A percentile compares a stretch with the other conserved stretches of the same genome.
Evolutionary conservation across 2,113 vertebrate genomes (phyloP).

Genomic region (Rousettus leschenaultii): DNA sequence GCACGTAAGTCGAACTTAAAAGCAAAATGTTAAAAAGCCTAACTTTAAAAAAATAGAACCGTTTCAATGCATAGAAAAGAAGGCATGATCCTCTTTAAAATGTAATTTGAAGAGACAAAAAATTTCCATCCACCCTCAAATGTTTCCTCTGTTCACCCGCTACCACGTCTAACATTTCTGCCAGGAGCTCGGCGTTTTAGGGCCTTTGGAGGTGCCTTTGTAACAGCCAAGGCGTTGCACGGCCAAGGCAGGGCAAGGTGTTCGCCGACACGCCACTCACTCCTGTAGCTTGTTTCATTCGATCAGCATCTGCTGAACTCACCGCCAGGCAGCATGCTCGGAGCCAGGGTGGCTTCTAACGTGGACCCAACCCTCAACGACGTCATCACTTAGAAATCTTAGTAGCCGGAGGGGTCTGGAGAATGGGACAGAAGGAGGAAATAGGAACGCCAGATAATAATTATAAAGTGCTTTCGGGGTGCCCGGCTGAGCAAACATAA

Average conservation of each 20-base stretch:
- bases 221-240: not conserved
- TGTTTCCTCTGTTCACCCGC: not conserved
- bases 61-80: not conserved
- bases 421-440: not conserved
- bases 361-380: not conserved
- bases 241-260: not conserved
- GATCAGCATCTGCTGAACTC: not conserved
- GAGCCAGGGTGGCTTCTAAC: not conserved
- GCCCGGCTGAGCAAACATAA: not conserved
- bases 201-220: not conserved
- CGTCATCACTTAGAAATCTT: not conserved
- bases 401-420: not conserved
- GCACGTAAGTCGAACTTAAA: not conserved
- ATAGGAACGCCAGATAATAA: not conserved
- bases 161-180: not conserved
- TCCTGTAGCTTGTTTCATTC: not conserved
- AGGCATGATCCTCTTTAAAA: not conserved
- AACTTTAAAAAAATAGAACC: not conserved
- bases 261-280: not conserved
- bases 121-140: not conserved
- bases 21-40: not conserved
- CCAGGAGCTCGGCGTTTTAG: not conserved
- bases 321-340: accelerated
- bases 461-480: not conserved
- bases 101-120: not conserved